Evolutionary conservation across 2,888 invertebrate species (phyloP).

Genomic region (Ramazzottius varieornatus): DNA sequence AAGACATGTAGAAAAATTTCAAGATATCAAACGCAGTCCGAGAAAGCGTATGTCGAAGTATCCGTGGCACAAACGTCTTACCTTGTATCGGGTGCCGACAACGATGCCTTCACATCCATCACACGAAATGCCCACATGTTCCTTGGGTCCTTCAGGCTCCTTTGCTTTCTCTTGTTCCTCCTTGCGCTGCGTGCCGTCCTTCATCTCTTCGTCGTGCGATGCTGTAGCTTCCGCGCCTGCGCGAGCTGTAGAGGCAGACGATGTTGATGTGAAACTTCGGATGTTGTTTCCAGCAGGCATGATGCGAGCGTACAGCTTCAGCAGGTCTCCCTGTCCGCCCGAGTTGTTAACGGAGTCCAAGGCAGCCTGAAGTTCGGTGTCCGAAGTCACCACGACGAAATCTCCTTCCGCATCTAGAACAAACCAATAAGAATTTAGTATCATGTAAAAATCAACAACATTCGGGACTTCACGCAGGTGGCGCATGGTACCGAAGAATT

Average conservation of each 20-base stretch:
- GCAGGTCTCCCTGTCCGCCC: background rate
- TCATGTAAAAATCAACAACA: too few species aligned
- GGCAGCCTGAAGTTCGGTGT: background rate
- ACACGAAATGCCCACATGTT: slow-evolving; percentile 19
- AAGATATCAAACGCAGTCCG: too few species aligned
- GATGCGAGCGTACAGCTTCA: background rate
- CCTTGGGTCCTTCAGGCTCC: background rate
- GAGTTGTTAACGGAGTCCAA: background rate
- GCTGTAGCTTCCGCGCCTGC: background rate
- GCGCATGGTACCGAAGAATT: too few species aligned
- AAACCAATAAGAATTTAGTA: background rate
- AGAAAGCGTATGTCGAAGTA: too few species aligned
- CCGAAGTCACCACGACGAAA: background rate
- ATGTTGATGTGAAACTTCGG: background rate
- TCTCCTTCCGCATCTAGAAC: background rate
- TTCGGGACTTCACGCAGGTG: too few species aligned
- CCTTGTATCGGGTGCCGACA: slow-evolving; percentile 15
- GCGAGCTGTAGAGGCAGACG: background rate
- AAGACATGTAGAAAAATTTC: too few species aligned
- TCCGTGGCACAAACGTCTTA: background rate
- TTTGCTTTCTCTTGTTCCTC: background rate
- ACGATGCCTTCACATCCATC: slow-evolving; percentile 20
- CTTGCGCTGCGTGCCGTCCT: background rate
- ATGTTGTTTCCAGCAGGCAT: too few species aligned
- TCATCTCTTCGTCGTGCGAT: background rate